A percentile compares a stretch with the other conserved stretches of the same genome.
Evolutionary conservation across 2,888 invertebrate genomes (phyloP).

Genomic region (Eristalinus sepulchralis): DNA sequence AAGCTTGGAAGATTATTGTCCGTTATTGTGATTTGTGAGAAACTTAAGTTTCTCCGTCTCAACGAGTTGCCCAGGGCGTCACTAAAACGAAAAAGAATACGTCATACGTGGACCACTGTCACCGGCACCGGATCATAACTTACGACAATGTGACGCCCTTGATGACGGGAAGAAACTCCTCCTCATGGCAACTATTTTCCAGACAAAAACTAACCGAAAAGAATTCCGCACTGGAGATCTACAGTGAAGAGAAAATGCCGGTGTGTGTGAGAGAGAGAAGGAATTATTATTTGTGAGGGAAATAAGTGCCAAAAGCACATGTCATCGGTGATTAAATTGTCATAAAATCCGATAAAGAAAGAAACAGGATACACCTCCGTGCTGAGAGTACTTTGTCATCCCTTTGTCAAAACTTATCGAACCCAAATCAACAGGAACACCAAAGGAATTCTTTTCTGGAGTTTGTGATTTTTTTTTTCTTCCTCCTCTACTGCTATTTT

Average conservation of each 20-base stretch:
- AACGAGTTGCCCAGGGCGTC: constrained; percentile 85
- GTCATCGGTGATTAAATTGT: constrained; percentile 24
- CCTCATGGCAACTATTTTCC: constrained; percentile 82
- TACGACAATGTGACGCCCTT: constrained; percentile 86
- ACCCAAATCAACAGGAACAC: constrained; percentile 19
- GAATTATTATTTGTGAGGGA: not conserved
- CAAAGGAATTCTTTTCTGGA: not conserved
- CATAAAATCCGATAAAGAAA: not conserved
- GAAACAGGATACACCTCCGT: not conserved
- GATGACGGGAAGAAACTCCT: constrained; percentile 86
- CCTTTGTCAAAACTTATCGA: constrained; percentile 26
- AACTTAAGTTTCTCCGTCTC: constrained; percentile 84
- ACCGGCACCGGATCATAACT: constrained; percentile 79
- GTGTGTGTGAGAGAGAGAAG: not conserved
- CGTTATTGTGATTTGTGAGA: constrained; percentile 79
- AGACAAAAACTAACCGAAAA: constrained; percentile 87
- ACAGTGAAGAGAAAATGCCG: constrained; percentile 74
- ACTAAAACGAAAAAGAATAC: constrained; percentile 78
- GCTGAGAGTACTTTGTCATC: constrained; percentile 13
- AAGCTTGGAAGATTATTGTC: constrained; percentile 79
- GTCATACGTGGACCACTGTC: not conserved
- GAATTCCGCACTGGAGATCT: constrained; percentile 88
- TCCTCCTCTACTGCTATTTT: not conserved
- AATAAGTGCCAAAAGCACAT: constrained; percentile 25
- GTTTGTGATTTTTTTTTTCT: not conserved